Conservation (phyloP, 2,888 invertebrate species). For the Euzetes globulus region DNA sequence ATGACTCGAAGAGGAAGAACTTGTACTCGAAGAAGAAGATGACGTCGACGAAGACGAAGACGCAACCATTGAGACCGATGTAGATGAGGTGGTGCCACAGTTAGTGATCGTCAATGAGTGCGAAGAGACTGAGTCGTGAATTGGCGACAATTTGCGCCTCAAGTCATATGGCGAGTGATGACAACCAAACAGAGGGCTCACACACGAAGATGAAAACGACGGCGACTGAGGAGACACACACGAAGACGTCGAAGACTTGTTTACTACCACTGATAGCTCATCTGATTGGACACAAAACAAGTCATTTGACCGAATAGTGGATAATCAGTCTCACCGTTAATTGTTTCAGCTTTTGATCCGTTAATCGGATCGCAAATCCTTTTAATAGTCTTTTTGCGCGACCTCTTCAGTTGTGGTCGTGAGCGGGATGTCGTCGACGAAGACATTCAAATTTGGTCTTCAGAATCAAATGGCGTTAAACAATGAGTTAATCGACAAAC, state of each 20-base stretch:
- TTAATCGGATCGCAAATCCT: background rate
- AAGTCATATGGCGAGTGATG: conserved; percentile 86
- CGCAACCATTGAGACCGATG: background rate
- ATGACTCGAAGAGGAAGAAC: conserved; percentile 20
- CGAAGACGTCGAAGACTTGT: background rate
- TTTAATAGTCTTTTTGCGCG: conserved; percentile 18
- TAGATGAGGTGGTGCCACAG: conserved; percentile 34
- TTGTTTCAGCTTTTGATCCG: background rate
- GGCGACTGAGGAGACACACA: background rate
- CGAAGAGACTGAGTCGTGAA: background rate
- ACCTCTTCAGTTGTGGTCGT: conserved; percentile 7
- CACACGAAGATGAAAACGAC: background rate
- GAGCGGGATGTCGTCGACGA: conserved; percentile 5
- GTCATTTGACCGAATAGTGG: background rate
- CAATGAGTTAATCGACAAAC: background rate
- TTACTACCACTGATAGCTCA: background rate
- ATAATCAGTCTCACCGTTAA: background rate
- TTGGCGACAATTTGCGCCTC: conserved; percentile 58
- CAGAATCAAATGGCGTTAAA: background rate
- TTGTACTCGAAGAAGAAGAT: background rate
- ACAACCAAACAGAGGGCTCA: conserved; percentile 22
- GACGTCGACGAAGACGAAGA: conserved; percentile 2
- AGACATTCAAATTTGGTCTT: too few species aligned
- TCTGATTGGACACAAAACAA: background rate
- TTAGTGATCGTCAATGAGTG: background rate